phyloP scores from a whole-genome alignment of 1,140 invertebrate species.

The Rhagoletis pomonella region DNA sequence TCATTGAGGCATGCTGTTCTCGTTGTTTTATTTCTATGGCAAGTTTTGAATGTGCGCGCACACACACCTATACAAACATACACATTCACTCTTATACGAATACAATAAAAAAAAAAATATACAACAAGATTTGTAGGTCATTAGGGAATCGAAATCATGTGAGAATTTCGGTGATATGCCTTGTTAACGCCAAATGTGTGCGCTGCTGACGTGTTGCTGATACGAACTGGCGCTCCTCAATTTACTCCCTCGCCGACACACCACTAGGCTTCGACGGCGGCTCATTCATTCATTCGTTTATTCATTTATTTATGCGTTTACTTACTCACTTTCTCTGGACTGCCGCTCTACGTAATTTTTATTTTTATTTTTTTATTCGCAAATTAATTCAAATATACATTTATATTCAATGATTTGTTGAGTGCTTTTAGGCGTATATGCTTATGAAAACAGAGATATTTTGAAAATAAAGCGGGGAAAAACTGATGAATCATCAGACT shows the following conservation, averaged over 20 bases:
- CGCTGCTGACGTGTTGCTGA: background rate
- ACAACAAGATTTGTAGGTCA: conserved; percentile 40
- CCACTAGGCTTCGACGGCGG: background rate
- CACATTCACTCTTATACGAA: background rate
- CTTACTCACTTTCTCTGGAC: background rate
- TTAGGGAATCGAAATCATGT: conserved; percentile 48
- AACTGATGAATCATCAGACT: conserved; percentile 18
- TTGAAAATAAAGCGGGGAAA: background rate
- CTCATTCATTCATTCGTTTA: background rate
- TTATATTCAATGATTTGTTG: conserved; percentile 3
- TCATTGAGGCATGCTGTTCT: background rate
- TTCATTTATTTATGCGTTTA: background rate
- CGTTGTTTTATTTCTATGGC: background rate
- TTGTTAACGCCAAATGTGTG: conserved; percentile 4
- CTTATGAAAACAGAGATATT: conserved; percentile 28
- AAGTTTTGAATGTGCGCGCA: background rate
- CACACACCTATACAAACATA: background rate
- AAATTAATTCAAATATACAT: background rate
- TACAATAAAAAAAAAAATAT: background rate
- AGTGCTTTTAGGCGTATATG: conserved; percentile 29
- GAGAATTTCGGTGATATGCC: conserved; percentile 14
- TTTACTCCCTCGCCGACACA: background rate
- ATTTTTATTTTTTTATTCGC: background rate
- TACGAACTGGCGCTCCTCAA: background rate
- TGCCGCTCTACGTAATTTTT: background rate